Base-by-base conservation (phyloP, 2,113 vertebrate species). In the Corythaeola cristata region DNA sequence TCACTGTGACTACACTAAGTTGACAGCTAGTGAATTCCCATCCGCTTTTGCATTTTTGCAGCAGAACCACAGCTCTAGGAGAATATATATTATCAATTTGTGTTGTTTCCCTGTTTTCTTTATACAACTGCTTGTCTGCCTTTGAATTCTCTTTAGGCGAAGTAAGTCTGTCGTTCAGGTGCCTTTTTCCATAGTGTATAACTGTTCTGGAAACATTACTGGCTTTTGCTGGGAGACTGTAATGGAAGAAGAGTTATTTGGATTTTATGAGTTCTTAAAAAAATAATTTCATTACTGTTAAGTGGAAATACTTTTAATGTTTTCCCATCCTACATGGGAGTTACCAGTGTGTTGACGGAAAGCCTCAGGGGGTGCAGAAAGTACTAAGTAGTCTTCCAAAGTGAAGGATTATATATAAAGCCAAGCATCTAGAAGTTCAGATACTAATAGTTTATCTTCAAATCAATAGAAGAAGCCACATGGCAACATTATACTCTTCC, bases 201-300 rank as follows among this genome's bases (percentile, higher is more conserved):
- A 63, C 44, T 24, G 11, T n/a, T 89, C 7, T 69, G 73, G 56
- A 78, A 90, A 67, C 7, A 24, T 47, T 68, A 55, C 28, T 39
- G 55, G 15, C 23, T 67, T 88, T 88, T 86, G 37, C 59, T 73
- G 33, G 59, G 64, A 47, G 19, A 83, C 15, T 3, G 20, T 73
- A 93, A 85, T 55, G 72, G 74, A 95, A 83, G 66, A 77, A 77
- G n/a, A 81, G 8, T 15, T 81, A 33, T 52, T 93, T 68, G 37
- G 33, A 24, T 84, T 96, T 92, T 79, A 81, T 5, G 20, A 49
- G n/a, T 52, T 90, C 63, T 77, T 89, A 37, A 96, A 92, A 92
- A 90, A 92, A 45, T 64, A 81, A 72, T 69, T 90, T 81, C 15
- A 77, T 89, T 92, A 63, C 55, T 3, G 1, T 39, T 44, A 56